Percentiles rank a stretch among this genome's conserved stretches.
These are phyloP conservation scores for Drosophila santomea DNA, from an alignment of 1,140 invertebrate genomes.

Conservation along the genomic window DNA sequence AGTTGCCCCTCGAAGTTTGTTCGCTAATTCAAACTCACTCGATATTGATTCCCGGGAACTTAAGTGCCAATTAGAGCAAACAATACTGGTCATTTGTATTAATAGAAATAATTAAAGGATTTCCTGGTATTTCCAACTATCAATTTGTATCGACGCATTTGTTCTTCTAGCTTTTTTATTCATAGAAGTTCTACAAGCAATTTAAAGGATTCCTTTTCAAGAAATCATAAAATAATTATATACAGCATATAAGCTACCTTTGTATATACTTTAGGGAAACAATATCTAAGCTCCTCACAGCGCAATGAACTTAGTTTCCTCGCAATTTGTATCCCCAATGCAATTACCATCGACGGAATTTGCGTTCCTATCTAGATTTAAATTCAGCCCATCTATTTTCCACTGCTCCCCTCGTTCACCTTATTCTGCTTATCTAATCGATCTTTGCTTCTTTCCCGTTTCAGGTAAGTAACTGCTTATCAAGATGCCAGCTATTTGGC, in stretches of 20 bases:
- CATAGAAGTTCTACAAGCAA: background rate
- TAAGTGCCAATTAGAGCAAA: conserved; percentile 17
- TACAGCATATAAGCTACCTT: background rate
- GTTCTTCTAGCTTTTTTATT: background rate
- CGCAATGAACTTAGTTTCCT: background rate
- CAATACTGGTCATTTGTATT: background rate
- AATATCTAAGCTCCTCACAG: background rate
- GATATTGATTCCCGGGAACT: conserved; percentile 23
- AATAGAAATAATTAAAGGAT: background rate
- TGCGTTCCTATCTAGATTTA: conserved; percentile 17
- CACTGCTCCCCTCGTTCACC: background rate
- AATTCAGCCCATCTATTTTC: conserved; percentile 1
- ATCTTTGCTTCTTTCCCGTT: conserved; percentile 35
- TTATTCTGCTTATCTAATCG: conserved; percentile 27
- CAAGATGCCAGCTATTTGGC: conserved; percentile 8
- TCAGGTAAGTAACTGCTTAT: conserved; percentile 60
- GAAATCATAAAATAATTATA: background rate
- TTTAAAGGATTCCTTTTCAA: background rate
- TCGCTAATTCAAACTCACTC: conserved; percentile 29
- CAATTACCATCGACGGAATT: conserved; percentile 36
- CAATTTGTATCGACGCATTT: background rate
- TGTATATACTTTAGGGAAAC: background rate
- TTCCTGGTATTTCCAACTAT: conserved; percentile 14
- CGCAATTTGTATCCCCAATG: conserved; percentile 19
- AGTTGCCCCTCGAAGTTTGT: conserved; percentile 18